Percentiles rank a stretch among this genome's conserved stretches.
phyloP scores from a whole-genome alignment of 2,888 invertebrate species.

The Caradrina clavipalpis region DNA sequence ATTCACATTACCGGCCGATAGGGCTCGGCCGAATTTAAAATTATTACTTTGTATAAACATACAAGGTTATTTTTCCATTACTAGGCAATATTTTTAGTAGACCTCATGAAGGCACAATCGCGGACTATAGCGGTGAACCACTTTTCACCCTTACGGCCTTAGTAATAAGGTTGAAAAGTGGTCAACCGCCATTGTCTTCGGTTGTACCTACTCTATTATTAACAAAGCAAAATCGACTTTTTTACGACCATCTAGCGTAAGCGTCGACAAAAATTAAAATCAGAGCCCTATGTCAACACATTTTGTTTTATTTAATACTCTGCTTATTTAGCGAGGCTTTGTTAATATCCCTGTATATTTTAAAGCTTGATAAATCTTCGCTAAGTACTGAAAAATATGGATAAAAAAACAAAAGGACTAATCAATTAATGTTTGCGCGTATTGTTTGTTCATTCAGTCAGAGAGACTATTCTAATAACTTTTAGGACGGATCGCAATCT shows the following conservation, averaged over 20 bases:
- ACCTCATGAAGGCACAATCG: neutral
- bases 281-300: too few relatives aligned
- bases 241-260: neutral
- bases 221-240: neutral
- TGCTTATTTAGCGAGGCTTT: neutral
- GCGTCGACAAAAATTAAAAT: neutral
- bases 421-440: neutral
- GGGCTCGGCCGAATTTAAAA: constrained; percentile 8
- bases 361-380: neutral
- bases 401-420: neutral
- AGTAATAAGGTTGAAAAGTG: too few relatives aligned
- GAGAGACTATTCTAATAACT: too few relatives aligned
- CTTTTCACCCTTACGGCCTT: too few relatives aligned
- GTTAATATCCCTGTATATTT: neutral
- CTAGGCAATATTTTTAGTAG: neutral
- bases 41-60: constrained; percentile 3
- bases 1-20: constrained; percentile 23
- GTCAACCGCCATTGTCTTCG: too few relatives aligned
- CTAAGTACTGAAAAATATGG: neutral
- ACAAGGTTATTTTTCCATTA: constrained; percentile 2
- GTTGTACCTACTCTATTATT: neutral
- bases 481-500: too few relatives aligned
- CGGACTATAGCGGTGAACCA: too few relatives aligned
- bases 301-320: neutral
- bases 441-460: constrained; percentile 19